These are phyloP conservation scores for Pimephales promelas DNA, from an alignment of 2,113 vertebrate species.

Conservation along the genomic window DNA sequence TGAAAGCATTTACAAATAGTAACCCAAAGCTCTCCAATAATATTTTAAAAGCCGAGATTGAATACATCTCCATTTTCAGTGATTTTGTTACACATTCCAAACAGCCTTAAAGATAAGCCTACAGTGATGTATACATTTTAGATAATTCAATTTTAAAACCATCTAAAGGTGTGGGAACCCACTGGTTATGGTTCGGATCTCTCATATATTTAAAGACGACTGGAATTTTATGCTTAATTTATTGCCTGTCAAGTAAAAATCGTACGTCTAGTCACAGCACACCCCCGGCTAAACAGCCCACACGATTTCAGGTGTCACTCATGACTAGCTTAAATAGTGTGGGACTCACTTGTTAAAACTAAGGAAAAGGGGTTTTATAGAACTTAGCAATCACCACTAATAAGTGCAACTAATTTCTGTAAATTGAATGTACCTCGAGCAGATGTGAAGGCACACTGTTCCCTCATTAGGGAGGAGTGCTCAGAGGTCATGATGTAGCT, in stretches of 20 bases:
- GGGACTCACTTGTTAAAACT: neutral
- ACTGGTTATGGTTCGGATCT: no score
- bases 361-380: neutral
- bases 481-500: neutral
- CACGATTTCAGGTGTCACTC: neutral
- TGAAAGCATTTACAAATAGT: no score
- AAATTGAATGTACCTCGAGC: neutral
- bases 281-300: neutral
- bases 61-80: no score
- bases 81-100: no score
- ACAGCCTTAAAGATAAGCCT: no score
- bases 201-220: no score
- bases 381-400: neutral
- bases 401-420: neutral
- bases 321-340: neutral
- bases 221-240: neutral
- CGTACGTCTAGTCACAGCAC: neutral
- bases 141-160: no score
- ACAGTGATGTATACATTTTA: no score
- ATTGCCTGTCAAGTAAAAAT: neutral
- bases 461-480: conserved; percentile 29
- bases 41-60: no score
- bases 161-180: no score
- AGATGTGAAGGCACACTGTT: neutral
- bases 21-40: no score